Percentiles rank a stretch among this genome's conserved stretches.
Evolutionary conservation across 2,113 vertebrate genomes (phyloP).

Genomic region (Rhineura floridana): DNA sequence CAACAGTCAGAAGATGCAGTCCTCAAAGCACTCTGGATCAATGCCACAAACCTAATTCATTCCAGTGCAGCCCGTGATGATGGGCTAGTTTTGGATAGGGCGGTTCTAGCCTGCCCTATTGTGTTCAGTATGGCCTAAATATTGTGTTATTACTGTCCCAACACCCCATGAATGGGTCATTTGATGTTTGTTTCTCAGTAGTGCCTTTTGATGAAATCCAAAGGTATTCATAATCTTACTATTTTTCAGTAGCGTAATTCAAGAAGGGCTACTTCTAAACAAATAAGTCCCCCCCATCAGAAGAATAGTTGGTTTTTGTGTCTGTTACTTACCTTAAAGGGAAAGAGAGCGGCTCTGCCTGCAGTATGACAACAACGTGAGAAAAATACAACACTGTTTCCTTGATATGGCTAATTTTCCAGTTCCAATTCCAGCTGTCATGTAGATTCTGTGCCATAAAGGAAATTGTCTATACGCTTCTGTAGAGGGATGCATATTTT

Average conservation of each 20-base stretch:
- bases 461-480: slow-evolving; percentile 13
- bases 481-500: not conserved
- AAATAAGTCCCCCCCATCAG: slow-evolving; percentile 28
- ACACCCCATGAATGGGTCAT: not conserved
- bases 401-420: slow-evolving; percentile 3
- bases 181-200: not conserved
- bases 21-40: slow-evolving; percentile 8
- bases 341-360: not conserved
- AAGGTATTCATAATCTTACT: not conserved
- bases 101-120: slow-evolving; percentile 1
- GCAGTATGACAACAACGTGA: slow-evolving; percentile 2
- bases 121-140: not conserved
- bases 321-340: not conserved
- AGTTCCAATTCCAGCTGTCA: slow-evolving; percentile 24
- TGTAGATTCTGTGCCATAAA: slow-evolving; percentile 13
- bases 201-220: not conserved
- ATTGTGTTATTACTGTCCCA: not conserved
- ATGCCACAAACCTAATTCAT: not conserved
- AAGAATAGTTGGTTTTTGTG: slow-evolving; percentile 11
- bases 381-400: not conserved
- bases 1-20: not conserved
- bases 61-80: not conserved
- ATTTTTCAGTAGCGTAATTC: slow-evolving; percentile 27
- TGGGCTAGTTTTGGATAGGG: slow-evolving; percentile 5
- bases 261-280: slow-evolving; percentile 2